Base-by-base conservation (phyloP, 1,140 invertebrate species). In the Ips typographus region DNA sequence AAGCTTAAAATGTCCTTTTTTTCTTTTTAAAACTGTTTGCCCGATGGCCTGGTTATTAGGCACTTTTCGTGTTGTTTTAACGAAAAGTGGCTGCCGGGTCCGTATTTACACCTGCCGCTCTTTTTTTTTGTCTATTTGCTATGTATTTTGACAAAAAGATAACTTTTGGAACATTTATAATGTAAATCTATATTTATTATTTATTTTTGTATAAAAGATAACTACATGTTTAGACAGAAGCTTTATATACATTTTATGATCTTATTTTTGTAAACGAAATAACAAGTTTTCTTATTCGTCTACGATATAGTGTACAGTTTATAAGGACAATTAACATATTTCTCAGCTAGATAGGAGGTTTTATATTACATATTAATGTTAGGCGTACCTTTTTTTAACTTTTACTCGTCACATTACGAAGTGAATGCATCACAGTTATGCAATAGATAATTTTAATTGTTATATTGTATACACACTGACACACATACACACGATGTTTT, bases 201-300 rank as follows among this genome's bases (percentile, higher is more conserved):
- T 70, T 70, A 70, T 70, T 70, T 70, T 70, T 70, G 68, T 70
- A 70, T 64, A 66, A 65, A 65, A 70, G 62, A 65, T 70, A 70
- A 70, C 62, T 69, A 69, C 68, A 69, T 69, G 68, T 69, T 69
- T 69, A 68, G 44, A 68, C 65, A 61, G 65, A 69, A 69, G 67
- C 67, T 62, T 63, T 69, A 55, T 69, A 69, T 47, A 62, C 49
- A 67, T 67, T 67, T 57, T 49, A 67, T 56, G 42, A 61, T 62
- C 52, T 69, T 69, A 69, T 69, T 69, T 61, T 68, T 68, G 58
- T 68, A 59, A 59, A 59, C n/a, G 52, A 65, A 65, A 59, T 67
- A 60, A 61, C 36, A 42, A 60, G 49, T 62, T 68, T 63, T 52
- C 38, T 69, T 61, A 51, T 51, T 44, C 6, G 22, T 43, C 8